Percentiles rank a stretch among this genome's conserved stretches.
Conservation (phyloP, 2,113 vertebrate genomes). For the Prochilodus magdalenae region DNA sequence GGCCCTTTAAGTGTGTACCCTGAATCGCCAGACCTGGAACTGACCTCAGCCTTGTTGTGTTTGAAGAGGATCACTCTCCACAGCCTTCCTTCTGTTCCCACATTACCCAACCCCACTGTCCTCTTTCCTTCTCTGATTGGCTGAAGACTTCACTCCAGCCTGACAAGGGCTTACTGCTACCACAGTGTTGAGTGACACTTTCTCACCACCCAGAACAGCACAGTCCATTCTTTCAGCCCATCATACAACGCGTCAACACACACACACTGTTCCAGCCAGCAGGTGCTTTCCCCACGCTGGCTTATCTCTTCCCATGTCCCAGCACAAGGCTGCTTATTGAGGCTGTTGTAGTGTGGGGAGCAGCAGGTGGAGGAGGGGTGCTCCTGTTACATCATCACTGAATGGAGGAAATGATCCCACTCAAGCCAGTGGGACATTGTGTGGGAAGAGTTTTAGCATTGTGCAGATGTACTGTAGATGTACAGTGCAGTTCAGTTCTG, state of each 20-base stretch:
- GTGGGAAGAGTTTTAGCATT: background rate
- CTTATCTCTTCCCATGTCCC: conserved; percentile 16
- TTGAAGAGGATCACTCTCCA: conserved; percentile 1
- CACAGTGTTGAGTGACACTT: conserved; percentile 67
- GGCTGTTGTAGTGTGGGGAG: background rate
- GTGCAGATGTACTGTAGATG: background rate
- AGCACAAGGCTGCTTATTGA: conserved; percentile 16
- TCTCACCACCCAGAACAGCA: conserved; percentile 57
- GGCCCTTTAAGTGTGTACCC: background rate
- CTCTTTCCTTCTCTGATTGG: conserved; percentile 26
- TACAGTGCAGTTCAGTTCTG: background rate
- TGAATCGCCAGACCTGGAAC: background rate
- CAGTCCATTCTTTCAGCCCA: background rate
- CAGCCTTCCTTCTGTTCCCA: conserved; percentile 15
- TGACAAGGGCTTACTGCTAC: background rate
- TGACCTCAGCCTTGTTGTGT: conserved; percentile 18
- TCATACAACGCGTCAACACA: background rate
- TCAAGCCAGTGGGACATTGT: background rate
- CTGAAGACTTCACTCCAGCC: background rate
- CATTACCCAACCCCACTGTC: background rate
- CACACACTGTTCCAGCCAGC: conserved; percentile 32
- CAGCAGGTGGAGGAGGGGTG: conserved; percentile 18
- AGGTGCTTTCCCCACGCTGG: conserved; percentile 30
- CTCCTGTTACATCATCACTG: conserved; percentile 9
- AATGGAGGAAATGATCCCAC: background rate